Conservation (phyloP, 2,113 vertebrate genomes). For the Fulica atra region DNA sequence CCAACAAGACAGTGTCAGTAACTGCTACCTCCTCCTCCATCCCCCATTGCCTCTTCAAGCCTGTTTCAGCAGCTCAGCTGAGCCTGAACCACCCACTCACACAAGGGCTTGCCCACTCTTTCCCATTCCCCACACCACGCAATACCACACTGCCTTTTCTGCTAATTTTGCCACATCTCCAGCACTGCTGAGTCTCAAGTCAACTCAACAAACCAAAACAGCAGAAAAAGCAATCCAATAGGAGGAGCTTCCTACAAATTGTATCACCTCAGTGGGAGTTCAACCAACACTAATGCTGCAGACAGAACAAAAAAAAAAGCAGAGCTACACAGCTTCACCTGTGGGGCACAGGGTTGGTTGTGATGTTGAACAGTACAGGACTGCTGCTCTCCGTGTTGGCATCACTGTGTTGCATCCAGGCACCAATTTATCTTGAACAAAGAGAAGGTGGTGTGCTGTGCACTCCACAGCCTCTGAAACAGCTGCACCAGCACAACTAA, state of each 20-base stretch:
- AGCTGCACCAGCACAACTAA: not conserved
- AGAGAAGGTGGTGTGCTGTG: not conserved
- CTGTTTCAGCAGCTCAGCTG: not conserved
- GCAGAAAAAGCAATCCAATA: not conserved
- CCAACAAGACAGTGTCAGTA: not conserved
- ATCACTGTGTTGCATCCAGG: not conserved
- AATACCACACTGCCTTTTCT: not conserved
- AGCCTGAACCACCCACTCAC: not conserved
- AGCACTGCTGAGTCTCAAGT: not conserved
- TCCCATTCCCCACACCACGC: not conserved
- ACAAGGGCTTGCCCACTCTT: not conserved
- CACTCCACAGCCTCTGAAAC: not conserved
- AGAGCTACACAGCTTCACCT: not conserved
- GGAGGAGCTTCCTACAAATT: not conserved
- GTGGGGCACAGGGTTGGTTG: not conserved
- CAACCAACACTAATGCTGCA: not conserved
- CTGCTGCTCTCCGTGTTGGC: not conserved
- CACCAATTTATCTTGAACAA: not conserved
- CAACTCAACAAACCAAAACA: not conserved
- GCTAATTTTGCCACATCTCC: not conserved
- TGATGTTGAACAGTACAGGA: not conserved
- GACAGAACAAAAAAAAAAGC: not conserved
- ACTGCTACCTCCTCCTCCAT: not conserved
- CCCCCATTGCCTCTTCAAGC: not conserved
- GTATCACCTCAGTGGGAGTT: not conserved